phyloP scores from a whole-genome alignment of 2,113 vertebrate species.

The Pleuronectes platessa region DNA sequence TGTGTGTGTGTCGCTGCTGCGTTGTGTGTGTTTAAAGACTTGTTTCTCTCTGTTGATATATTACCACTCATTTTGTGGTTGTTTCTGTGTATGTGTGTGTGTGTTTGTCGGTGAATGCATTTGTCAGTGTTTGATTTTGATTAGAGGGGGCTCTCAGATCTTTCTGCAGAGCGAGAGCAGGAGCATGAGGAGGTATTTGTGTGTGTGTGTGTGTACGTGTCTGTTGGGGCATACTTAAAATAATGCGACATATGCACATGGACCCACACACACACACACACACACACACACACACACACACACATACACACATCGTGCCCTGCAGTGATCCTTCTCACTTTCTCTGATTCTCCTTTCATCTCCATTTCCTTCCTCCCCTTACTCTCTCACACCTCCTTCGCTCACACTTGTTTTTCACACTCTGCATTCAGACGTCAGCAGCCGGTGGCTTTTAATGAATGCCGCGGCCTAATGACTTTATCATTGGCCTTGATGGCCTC shows the following conservation, averaged over 20 bases:
- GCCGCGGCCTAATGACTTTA: constrained; percentile 68
- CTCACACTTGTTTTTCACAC: constrained; percentile 31
- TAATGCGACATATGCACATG: neutral
- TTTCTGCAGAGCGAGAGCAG: constrained; percentile 15
- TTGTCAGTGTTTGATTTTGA: constrained; percentile 26
- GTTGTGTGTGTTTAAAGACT: constrained; percentile 30
- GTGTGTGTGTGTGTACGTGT: constrained; percentile 10
- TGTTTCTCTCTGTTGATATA: constrained; percentile 39
- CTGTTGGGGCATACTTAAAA: constrained; percentile 22
- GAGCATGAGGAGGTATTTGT: constrained; percentile 5
- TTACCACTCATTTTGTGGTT: constrained; percentile 5
- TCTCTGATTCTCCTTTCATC: constrained; percentile 4
- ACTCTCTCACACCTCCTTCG: constrained; percentile 14
- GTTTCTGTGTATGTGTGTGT: constrained; percentile 14
- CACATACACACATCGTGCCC: neutral
- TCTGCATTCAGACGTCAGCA: constrained; percentile 44
- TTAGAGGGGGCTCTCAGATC: constrained; percentile 25
- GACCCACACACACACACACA: neutral
- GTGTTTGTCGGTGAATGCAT: neutral
- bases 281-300: neutral
- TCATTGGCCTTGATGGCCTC: constrained; percentile 66
- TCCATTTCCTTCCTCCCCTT: constrained; percentile 23
- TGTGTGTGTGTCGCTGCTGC: constrained; percentile 35
- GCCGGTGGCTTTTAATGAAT: constrained; percentile 66
- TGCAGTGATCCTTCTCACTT: constrained; percentile 26